A percentile compares a stretch with the other conserved stretches of the same genome.
Evolutionary conservation across 1,140 invertebrate species (phyloP).

Genomic region (Notospermus geniculatus): DNA sequence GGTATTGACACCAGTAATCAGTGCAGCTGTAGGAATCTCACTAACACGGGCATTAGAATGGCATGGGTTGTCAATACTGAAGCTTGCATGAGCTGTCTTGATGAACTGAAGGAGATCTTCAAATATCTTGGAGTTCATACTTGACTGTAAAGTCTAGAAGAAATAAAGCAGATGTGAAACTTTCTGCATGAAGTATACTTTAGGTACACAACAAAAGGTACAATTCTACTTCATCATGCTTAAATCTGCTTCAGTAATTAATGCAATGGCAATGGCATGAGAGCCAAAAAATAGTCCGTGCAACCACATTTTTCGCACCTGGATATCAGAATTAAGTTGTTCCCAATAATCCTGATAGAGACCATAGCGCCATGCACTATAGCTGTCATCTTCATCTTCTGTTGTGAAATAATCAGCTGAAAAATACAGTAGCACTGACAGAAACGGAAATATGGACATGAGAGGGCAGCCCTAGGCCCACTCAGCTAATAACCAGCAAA

Average conservation of each 20-base stretch:
- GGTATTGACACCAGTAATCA: constrained; percentile 53
- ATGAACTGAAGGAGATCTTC: constrained; percentile 43
- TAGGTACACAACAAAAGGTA: neutral
- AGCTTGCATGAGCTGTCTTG: constrained; percentile 20
- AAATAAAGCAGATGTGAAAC: neutral
- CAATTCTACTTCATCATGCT: neutral
- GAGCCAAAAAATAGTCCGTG: neutral
- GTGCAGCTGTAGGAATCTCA: constrained; percentile 48
- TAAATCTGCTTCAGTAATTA: neutral
- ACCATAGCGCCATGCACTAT: no score
- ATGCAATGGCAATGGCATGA: neutral
- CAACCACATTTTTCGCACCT: neutral
- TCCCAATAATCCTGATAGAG: no score
- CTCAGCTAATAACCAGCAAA: no score
- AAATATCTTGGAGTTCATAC: constrained; percentile 47
- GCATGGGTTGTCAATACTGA: constrained; percentile 15
- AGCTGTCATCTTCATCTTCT: no score
- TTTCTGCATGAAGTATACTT: neutral
- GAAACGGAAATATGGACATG: no score
- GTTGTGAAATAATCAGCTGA: no score
- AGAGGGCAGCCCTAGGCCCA: no score
- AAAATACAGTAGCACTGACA: no score
- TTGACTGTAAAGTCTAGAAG: constrained; percentile 38
- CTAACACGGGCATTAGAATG: constrained; percentile 9
- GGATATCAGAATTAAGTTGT: neutral